Conservation (phyloP, 2,797 vertebrate species). For the Crotalus adamanteus region DNA sequence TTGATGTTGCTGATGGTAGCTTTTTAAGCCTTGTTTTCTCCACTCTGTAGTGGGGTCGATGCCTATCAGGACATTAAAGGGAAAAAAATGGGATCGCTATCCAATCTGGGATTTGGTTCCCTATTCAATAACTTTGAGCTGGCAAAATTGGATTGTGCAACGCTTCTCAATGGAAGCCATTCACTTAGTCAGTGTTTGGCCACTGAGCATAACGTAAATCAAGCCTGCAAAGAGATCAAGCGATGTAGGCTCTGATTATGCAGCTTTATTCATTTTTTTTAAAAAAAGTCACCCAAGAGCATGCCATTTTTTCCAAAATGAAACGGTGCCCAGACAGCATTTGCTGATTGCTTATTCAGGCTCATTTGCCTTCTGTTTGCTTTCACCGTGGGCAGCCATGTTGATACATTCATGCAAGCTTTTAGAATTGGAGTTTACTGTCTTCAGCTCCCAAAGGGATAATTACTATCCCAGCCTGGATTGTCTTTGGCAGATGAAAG, state of each 20-base stretch:
- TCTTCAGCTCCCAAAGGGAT: conserved; percentile 46
- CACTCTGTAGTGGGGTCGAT: background rate
- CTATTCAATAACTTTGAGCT: background rate
- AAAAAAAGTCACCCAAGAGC: background rate
- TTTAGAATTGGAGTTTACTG: conserved; percentile 13
- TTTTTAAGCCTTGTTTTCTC: background rate
- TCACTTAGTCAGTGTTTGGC: background rate
- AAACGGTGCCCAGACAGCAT: background rate
- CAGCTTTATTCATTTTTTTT: background rate
- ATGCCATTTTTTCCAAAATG: background rate
- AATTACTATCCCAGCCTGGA: conserved; percentile 61
- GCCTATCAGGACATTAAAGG: background rate
- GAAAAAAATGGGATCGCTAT: background rate
- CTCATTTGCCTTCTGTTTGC: background rate
- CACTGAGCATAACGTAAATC: background rate
- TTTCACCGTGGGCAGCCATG: background rate
- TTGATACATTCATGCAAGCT: background rate
- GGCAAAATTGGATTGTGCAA: background rate
- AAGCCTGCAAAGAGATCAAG: background rate
- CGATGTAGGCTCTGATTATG: background rate
- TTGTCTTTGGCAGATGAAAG: conserved; percentile 54
- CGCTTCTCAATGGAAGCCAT: background rate
- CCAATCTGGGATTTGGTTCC: background rate
- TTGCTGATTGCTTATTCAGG: background rate
- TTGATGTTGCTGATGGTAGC: background rate